These are phyloP conservation scores for Acrocephalus kingi DNA, from an alignment of 2,113 vertebrate species.

Conservation along the genomic window DNA sequence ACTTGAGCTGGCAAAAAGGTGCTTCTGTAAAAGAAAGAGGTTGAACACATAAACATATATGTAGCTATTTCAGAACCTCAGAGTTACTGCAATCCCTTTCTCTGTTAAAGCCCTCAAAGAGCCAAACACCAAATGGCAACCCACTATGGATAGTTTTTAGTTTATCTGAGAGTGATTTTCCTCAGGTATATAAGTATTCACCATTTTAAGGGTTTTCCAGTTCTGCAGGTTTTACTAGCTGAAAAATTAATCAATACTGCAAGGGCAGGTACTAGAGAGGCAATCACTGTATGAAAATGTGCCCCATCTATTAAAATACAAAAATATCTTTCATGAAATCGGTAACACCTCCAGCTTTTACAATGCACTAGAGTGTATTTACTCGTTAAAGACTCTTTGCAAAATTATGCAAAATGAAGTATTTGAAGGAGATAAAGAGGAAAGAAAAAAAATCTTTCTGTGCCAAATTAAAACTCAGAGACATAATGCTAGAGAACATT, in stretches of 20 bases:
- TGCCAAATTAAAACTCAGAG: constrained; percentile 12
- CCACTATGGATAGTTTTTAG: not conserved
- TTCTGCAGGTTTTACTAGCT: constrained; percentile 4
- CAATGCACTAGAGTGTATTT: not conserved
- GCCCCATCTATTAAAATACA: not conserved
- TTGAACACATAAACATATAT: not conserved
- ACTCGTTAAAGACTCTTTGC: not conserved
- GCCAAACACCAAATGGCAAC: not conserved
- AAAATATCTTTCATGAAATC: not conserved
- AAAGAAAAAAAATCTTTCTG: not conserved
- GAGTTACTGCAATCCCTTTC: not conserved
- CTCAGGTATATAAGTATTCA: not conserved
- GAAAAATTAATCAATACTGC: not conserved
- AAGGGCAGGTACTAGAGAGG: not conserved
- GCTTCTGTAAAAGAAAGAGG: not conserved
- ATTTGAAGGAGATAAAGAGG: not conserved
- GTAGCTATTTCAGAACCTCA: not conserved
- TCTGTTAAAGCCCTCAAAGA: not conserved
- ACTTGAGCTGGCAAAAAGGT: constrained; percentile 12
- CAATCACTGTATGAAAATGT: not conserved
- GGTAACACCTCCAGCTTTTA: not conserved
- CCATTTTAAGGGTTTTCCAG: not conserved
- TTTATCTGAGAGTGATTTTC: not conserved
- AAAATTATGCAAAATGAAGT: constrained; percentile 16
- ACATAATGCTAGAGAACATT: constrained; percentile 28